Percentiles rank a stretch among this genome's conserved stretches.
Evolutionary conservation across 2,888 invertebrate species (phyloP).

Genomic region (Mesorhabditis spiculigera): DNA sequence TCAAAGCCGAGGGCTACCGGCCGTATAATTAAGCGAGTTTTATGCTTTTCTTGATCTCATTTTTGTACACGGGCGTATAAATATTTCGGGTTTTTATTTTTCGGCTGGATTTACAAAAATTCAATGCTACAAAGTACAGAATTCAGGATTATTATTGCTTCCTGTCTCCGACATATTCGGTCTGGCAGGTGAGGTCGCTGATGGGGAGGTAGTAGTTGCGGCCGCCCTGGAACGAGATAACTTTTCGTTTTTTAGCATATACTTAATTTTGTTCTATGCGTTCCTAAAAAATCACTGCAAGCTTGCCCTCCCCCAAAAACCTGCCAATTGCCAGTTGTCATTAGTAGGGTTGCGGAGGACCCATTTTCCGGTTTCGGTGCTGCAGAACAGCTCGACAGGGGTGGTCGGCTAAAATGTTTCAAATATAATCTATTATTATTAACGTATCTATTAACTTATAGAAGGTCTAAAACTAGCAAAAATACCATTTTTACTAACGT

Average conservation of each 20-base stretch:
- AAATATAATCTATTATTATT: too few species aligned
- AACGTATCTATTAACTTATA: too few species aligned
- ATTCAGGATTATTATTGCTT: neutral
- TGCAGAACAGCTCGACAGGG: slow-evolving; percentile 4
- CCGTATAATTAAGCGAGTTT: too few species aligned
- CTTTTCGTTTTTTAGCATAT: too few species aligned
- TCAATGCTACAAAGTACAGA: too few species aligned
- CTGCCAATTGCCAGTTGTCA: neutral
- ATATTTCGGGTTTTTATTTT: too few species aligned
- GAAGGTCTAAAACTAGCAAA: neutral
- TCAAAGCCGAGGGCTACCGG: too few species aligned
- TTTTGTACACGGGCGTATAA: too few species aligned
- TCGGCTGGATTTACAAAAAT: too few species aligned
- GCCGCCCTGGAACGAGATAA: neutral
- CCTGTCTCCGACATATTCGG: neutral
- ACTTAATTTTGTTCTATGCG: too few species aligned
- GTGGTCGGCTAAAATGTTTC: neutral
- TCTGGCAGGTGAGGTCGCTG: neutral
- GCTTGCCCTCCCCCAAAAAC: neutral
- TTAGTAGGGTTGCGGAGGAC: neutral
- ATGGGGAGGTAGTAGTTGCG: neutral
- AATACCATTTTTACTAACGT: neutral
- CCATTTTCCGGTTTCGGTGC: slow-evolving; percentile 3
- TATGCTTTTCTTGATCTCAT: too few species aligned
- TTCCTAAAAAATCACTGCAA: too few species aligned